These are phyloP conservation scores for Brotula barbata DNA, from an alignment of 2,797 vertebrate genomes.

Conservation along the genomic window DNA sequence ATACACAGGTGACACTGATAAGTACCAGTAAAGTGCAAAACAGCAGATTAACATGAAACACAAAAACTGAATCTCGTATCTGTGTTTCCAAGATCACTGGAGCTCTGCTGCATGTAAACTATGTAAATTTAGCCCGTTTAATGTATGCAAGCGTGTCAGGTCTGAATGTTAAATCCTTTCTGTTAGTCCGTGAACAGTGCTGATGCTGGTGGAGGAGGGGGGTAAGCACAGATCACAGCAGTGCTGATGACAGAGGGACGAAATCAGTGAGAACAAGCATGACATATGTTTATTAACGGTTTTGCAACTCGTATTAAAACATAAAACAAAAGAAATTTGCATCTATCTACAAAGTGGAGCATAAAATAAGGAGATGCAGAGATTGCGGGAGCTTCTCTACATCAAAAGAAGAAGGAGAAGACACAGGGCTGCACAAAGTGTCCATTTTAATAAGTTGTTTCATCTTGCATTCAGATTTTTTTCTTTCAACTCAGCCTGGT, in stretches of 20 bases:
- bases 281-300: constrained; percentile 15
- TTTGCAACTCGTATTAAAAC: constrained; percentile 9
- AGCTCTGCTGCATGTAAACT: constrained; percentile 36
- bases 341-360: constrained; percentile 32
- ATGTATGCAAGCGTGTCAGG: constrained; percentile 2
- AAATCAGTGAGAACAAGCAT: constrained; percentile 29
- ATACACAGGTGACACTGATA: constrained; percentile 14
- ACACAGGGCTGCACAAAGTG: not conserved
- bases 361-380: constrained; percentile 12
- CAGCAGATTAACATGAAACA: not conserved
- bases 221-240: constrained; percentile 30
- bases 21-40: not conserved
- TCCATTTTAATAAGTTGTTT: not conserved
- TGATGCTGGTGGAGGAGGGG: constrained; percentile 29
- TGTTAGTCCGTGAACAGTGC: constrained; percentile 10
- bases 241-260: constrained; percentile 14
- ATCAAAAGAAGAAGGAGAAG: not conserved
- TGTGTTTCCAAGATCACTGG: not conserved
- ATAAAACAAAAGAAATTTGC: constrained; percentile 1
- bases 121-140: not conserved
- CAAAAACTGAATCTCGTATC: not conserved
- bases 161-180: not conserved
- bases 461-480: constrained; percentile 1
- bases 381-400: constrained; percentile 24
- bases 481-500: too few species aligned